Evolutionary conservation across 2,888 invertebrate genomes (phyloP), one percentile per base, ranked within the genome.

Genomic region (Neria commutata): DNA sequence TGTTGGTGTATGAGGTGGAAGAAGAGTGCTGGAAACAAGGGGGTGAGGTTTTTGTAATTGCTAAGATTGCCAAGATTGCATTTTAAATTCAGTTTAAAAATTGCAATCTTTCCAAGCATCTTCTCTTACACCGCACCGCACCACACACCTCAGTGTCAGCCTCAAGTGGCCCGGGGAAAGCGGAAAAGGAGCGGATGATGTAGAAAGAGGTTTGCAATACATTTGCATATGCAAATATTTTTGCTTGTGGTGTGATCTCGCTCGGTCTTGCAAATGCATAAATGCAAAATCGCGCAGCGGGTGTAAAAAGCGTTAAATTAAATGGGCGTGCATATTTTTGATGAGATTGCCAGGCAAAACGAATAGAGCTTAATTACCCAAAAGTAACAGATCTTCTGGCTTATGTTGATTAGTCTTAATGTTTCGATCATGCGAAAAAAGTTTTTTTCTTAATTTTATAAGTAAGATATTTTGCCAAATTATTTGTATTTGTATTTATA

Each of bases 11-110:
- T 37, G 34, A n/a, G n/a, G n/a, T n/a, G n/a, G n/a, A n/a, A n/a
- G n/a, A n/a, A n/a, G n/a, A n/a, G n/a, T n/a, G n/a, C n/a, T n/a
- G n/a, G n/a, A n/a, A n/a, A n/a, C n/a, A n/a, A n/a, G n/a, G n/a
- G n/a, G n/a, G n/a, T n/a, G n/a, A n/a, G 42, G 42, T 42, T 42
- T 19, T 19, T 46, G 58, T 37, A 54, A 54, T 58, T 54, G 49
- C 49, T 16, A 29, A 42, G 48, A 58, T 58, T 58, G 49, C 40
- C 5, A 52, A 47, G 53, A 58, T 58, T 58, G 49, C 58, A 54
- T 48, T 58, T 58, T 58, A 34, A 52, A 52, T 42, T 52, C 52
- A 52, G 40, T 48, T 40, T 26, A 50, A 52, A 40, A 52, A 42
- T 42, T 52, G 52, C 52, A 52, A 52, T 40, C 25, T 25, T 42